phyloP scores from a whole-genome alignment of 2,797 vertebrate genomes.

The Morus bassanus region DNA sequence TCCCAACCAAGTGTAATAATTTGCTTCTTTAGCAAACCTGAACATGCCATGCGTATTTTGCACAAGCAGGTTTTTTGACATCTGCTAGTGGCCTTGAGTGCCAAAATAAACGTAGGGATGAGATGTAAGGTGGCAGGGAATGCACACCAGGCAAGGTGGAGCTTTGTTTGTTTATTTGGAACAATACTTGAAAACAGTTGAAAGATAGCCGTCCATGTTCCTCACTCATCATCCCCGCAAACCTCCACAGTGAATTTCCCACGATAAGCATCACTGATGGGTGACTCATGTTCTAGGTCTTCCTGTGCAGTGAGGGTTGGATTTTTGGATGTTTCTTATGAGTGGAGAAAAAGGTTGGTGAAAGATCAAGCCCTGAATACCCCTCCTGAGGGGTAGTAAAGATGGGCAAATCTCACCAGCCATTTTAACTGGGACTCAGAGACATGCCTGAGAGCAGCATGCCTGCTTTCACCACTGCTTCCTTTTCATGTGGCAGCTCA shows the following conservation, averaged over 20 bases:
- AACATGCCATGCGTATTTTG: conserved; percentile 15
- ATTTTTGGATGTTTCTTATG: not conserved
- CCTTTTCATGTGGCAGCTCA: not conserved
- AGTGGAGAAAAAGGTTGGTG: not conserved
- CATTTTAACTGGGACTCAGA: not conserved
- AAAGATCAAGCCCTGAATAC: not conserved
- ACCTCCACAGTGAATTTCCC: not conserved
- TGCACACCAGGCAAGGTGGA: conserved; percentile 5
- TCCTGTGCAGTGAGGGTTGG: not conserved
- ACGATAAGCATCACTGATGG: not conserved
- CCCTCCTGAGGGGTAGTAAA: not conserved
- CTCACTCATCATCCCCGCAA: not conserved
- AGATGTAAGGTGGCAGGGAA: conserved; percentile 44
- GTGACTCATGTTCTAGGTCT: not conserved
- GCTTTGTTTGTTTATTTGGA: conserved; percentile 41
- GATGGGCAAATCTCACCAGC: not conserved
- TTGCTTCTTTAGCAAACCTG: conserved; percentile 31
- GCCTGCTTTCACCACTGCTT: not conserved
- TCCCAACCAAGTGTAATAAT: conserved; percentile 11
- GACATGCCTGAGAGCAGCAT: not conserved
- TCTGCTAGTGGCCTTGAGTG: not conserved
- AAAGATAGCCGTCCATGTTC: not conserved
- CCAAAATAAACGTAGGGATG: conserved; percentile 45
- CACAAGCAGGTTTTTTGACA: conserved; percentile 38
- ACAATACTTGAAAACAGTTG: not conserved